Evolutionary conservation across 2,113 vertebrate genomes (phyloP), one percentile per base, ranked within the genome.

Genomic region (Sebastes fasciatus): DNA sequence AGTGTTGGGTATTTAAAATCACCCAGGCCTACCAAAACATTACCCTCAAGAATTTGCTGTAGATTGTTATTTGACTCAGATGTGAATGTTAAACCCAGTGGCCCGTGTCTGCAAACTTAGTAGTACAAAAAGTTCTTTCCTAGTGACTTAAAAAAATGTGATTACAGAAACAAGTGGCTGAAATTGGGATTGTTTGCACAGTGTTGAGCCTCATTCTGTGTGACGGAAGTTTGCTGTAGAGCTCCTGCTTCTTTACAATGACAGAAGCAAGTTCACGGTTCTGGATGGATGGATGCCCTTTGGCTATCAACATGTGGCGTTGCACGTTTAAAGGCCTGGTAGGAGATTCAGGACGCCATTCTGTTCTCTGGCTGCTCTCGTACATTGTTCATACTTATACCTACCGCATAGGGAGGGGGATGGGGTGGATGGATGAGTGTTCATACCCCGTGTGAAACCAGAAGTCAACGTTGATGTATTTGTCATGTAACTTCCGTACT

Each of bases 21-120:
- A 77, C 83, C 74, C 74, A 34, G 80, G 84, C 74, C 77, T 74
- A 86, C 77, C 40, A 45, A 88, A 89, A 87, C 85, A 67, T 69
- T 19, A 34, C 74, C 43, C 61, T 62, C 23, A 68, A 87, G 72
- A 88, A 88, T 87, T 64, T 70, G 6, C 16, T 45, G 16, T 55
- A 7, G 26, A 62, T 34, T 77, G 54, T 82, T 67, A 52, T 71
- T 72, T 49, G 70, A 74, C 72, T 82, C 34, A 13, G 8, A 69
- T 68, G 68, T 23, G 16, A 81, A 49, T 19, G 26, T 81, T 54
- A 74, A 88, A 74, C 48, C 72, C 62, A 78, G 48, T 45, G 52
- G 34, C 13, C 17, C 9, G 0, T 16, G 21, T 82, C 51, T 66
- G 42, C 16, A 34, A 51, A 80, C 69, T 71, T 63, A 75, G 61